A percentile compares a stretch with the other conserved stretches of the same genome.
These are phyloP conservation scores for Axis porcinus DNA, from an alignment of 2,113 vertebrate species.

Conservation along the genomic window DNA sequence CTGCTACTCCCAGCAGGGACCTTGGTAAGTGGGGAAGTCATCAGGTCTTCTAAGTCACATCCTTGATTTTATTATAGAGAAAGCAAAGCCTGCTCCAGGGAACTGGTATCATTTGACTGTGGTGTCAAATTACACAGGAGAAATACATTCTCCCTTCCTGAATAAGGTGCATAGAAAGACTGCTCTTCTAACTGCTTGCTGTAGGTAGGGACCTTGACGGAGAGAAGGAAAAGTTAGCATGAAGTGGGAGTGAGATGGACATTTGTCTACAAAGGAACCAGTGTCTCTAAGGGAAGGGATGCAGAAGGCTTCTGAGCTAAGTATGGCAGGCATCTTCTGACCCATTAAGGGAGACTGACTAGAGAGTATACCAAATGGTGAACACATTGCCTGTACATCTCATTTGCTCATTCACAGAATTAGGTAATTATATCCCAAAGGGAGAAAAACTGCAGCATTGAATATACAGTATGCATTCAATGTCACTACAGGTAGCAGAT, in stretches of 20 bases:
- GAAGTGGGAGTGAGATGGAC: not conserved
- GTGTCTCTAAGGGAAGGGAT: not conserved
- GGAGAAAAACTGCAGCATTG: slow-evolving; percentile 63
- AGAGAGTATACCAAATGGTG: slow-evolving; percentile 48
- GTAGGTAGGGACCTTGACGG: not conserved
- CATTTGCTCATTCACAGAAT: slow-evolving; percentile 81
- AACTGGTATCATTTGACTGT: not conserved
- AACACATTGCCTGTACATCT: slow-evolving; percentile 71
- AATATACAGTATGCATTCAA: slow-evolving; percentile 70
- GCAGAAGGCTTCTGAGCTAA: slow-evolving; percentile 39
- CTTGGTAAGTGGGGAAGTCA: not conserved
- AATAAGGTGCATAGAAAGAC: not conserved
- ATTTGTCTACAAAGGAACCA: not conserved
- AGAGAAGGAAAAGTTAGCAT: not conserved
- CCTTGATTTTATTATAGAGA: not conserved
- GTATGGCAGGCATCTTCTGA: slow-evolving; percentile 14
- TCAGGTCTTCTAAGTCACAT: not conserved
- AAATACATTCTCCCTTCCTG: not conserved
- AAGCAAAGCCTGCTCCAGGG: not conserved
- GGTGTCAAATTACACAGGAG: not conserved
- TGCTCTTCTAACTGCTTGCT: not conserved
- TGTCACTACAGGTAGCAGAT: slow-evolving; percentile 89
- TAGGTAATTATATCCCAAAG: slow-evolving; percentile 74
- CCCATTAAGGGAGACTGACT: slow-evolving; percentile 36
- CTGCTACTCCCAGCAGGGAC: not conserved